Evolutionary conservation across 1,140 invertebrate genomes (phyloP), one percentile per base, ranked within the genome.

Genomic region (Thaumatotibia leucotreta): DNA sequence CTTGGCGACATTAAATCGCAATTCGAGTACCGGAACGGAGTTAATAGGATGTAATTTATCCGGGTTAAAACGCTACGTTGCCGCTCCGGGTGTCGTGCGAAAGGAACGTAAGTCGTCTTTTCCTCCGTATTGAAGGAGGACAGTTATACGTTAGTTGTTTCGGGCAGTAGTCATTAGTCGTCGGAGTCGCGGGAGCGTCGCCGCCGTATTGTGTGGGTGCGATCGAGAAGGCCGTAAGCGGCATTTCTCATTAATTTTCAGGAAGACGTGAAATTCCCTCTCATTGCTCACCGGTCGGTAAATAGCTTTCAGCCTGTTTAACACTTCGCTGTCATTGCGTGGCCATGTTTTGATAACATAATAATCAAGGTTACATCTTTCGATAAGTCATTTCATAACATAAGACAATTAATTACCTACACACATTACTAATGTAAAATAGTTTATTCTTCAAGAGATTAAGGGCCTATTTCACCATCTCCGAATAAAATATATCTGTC

Each of bases 31-130:
- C 75, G 80, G 83, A 81, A 84, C 77, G 69, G 76, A 88, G 84
- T 86, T 90, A 90, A 88, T 90, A 88, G 84, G 88, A 86, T 88
- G 86, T 90, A 90, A 88, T 90, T 90, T 86, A 90, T 90, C 86
- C 86, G 88, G 84, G 84, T 82, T 83, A 79, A 79, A 83, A 67
- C 69, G 85, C 82, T 76, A 72, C 80, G 86, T 89, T 84, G 88
- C 85, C 86, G 84, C 79, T 84, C 80, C 75, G 86, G 77, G 74
- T 80, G 73, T 69, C 27, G 82, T 76, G 76, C 20, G 79, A 88
- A 52, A 62, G 85, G 83, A 83, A 86, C 68, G 73, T 33, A 62
- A 35, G 66, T 20, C 61, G 66, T 65, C 61, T 71, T 62, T 71
- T 63, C 52, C 52, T 22, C 58, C 63, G 71, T 23, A 74, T 58